Base-by-base conservation (phyloP, 2,113 vertebrate species). In the Crotophaga sulcirostris region DNA sequence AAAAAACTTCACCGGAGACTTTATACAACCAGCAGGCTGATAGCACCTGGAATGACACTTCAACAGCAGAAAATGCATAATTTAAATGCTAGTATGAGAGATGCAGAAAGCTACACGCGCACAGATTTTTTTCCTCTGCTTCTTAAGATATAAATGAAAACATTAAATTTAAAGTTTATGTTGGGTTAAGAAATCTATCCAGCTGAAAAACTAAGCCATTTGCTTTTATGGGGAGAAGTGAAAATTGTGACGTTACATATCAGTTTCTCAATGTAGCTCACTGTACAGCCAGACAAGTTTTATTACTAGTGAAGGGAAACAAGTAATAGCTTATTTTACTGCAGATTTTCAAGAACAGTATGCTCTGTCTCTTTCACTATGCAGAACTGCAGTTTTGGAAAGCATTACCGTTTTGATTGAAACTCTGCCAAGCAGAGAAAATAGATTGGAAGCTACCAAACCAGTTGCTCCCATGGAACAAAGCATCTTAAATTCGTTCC, bases 31-130 rank as follows among this genome's bases (percentile, higher is more conserved):
- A 70, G 17, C 10, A 67, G 13, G 31, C 3, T 64, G 31, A 52
- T 0, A 56, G 34, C 1, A 0, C 13, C 29, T 52, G 26, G 38
- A 89, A 44, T 11, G 9, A 63, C 38, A 56, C 15, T 67, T 60
- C 13, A 51, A 28, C 14, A 79, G 19, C 40, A 92, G 42, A 54
- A 60, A 66, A 28, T 4, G 38, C 0, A 0, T 29, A 77, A 58
- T 5, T 16, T 16, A 7, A 0, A 10, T 7, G 13, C 11, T 33
- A 64, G 5, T 6, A 29, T 0, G 0, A 70, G 2, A 74, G 11
- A 75, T 49, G 25, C 7, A 68, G 40, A 89, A 75, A 79, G 16
- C n/a, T 36, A 38, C 2, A 3, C 12, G 6, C 15, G 10, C 20
- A 8, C 3, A 38, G 4, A 1, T 19, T 40, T 89, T 40, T 40